Evolutionary conservation across 2,797 vertebrate species (phyloP), one percentile per base, ranked within the genome.

Genomic region (Carcharodon carcharias): DNA sequence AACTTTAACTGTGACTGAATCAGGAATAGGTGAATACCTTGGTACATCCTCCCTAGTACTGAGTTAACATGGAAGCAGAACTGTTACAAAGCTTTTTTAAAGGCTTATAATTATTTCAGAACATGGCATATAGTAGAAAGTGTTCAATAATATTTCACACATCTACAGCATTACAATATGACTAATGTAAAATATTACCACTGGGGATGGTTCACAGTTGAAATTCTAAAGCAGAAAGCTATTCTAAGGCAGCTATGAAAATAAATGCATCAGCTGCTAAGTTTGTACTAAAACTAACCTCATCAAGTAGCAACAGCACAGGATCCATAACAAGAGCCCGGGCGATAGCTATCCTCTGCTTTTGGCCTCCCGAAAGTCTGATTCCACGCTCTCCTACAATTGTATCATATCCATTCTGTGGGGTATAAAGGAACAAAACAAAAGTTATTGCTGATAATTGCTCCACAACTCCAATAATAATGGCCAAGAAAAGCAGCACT

Each of bases 281-380:
- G 12, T 67, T 21, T 40, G 28, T 5, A 82, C 67, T 96, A 54
- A 69, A 65, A 56, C 96, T 61, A 63, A 96, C 96, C 82, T 96
- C 96, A 96, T 96, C 96, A n/a, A 96, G 96, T 14, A 96, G 80
- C 73, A 96, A 58, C 96, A 96, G 21, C 16, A 85, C 96, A 54
- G 96, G 96, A 73, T 96, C 88, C 96, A 96, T 96, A 58, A 96
- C 82, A 82, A 96, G 96, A 18, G 96, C 96, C 61, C 96, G 35
- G 50, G 96, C 96, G 26, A 96, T 96, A 61, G 96, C 96, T 5
- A 96, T 96, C 96, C 96, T 96, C 56, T 96, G 96, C 58, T 96
- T 96, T 58, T 96, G 96, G 67, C 96, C 96, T 73, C 96, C 96
- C 0, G 96, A 96, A 31, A 96, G 96, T 45, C 96, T 65, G 82